Percentiles rank a stretch among this genome's conserved stretches.
phyloP scores from a whole-genome alignment of 2,797 vertebrate species.

The Anolis apletophallus region DNA sequence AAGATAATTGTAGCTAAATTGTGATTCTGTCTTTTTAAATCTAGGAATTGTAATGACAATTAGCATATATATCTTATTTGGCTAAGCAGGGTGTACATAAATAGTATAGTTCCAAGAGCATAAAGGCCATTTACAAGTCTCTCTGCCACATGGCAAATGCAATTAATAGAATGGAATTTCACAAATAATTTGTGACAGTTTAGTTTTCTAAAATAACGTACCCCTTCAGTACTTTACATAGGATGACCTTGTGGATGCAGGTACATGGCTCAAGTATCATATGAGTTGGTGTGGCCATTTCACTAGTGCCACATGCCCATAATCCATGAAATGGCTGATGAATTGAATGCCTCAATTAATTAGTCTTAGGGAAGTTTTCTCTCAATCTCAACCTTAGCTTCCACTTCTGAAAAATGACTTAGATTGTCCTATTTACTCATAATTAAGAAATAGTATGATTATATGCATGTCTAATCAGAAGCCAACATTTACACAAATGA shows the following conservation, averaged over 20 bases:
- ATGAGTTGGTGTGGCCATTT: neutral
- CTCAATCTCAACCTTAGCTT: neutral
- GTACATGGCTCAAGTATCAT: neutral
- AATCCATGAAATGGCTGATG: neutral
- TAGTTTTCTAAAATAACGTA: neutral
- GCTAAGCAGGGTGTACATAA: neutral
- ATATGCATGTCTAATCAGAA: neutral
- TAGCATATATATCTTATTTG: no score
- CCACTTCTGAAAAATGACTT: neutral
- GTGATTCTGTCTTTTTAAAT: neutral
- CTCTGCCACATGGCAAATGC: neutral
- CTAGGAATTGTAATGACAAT: constrained; percentile 1
- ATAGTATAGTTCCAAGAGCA: neutral
- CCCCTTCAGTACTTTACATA: neutral
- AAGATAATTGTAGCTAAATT: neutral
- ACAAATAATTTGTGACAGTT: neutral
- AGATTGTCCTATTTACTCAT: neutral
- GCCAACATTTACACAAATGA: neutral
- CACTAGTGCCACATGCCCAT: neutral
- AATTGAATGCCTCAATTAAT: neutral
- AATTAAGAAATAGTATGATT: neutral
- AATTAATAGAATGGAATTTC: neutral
- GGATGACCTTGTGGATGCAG: neutral
- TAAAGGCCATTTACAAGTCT: neutral
- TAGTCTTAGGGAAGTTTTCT: neutral